phyloP scores from a whole-genome alignment of 2,888 invertebrate genomes.

The Mycalesis mineus region DNA sequence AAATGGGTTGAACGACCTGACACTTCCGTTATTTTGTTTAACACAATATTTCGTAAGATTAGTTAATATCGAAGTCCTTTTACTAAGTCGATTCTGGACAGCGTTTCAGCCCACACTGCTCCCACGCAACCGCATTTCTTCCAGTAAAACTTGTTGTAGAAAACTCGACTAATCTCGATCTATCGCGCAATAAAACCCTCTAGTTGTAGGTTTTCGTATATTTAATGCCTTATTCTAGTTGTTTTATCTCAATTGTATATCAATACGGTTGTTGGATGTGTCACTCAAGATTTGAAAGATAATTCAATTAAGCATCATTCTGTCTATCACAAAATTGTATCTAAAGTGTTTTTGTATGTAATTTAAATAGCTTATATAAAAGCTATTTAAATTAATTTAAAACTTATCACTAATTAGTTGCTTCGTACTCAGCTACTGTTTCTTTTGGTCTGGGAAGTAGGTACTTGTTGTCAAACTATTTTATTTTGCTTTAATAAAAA shows the following conservation, averaged over 20 bases:
- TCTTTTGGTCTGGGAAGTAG: no score
- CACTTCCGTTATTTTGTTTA: not conserved
- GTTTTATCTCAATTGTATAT: not conserved
- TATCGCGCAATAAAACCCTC: constrained; percentile 27
- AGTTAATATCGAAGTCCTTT: constrained; percentile 12
- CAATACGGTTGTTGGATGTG: constrained; percentile 4
- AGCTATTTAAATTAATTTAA: no score
- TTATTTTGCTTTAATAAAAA: no score
- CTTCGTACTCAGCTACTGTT: no score
- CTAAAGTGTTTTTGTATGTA: not conserved
- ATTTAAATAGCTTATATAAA: no score
- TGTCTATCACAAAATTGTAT: not conserved
- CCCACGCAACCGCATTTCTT: constrained; percentile 58
- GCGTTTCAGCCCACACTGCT: constrained; percentile 45
- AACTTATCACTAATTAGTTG: no score
- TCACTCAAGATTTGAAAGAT: constrained; percentile 4
- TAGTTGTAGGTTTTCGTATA: constrained; percentile 7
- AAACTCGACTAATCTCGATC: constrained; percentile 22
- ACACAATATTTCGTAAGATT: constrained; percentile 3
- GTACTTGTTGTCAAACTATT: no score
- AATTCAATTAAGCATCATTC: not conserved
- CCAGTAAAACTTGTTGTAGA: constrained; percentile 26
- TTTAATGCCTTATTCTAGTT: constrained; percentile 5
- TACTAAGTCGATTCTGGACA: constrained; percentile 31
- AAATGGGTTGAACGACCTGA: constrained; percentile 4